phyloP scores from a whole-genome alignment of 2,113 vertebrate species.

The Microcebus griseorufus region DNA sequence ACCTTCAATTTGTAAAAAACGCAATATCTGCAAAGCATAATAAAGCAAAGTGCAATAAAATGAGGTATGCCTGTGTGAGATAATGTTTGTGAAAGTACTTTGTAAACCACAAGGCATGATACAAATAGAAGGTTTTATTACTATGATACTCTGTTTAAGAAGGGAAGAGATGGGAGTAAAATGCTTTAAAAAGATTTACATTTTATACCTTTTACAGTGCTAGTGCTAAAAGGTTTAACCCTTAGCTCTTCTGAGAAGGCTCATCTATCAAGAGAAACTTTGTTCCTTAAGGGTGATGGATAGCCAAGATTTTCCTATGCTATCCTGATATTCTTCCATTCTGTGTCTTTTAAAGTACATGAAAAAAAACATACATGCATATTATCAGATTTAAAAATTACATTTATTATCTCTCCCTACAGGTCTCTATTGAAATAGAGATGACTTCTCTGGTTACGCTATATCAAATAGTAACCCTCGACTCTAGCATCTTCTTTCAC shows the following conservation, averaged over 20 bases:
- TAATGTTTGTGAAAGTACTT: conserved; percentile 60
- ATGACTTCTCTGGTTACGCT: not conserved
- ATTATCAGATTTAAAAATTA: conserved; percentile 23
- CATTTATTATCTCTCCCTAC: not conserved
- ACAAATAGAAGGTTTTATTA: conserved; percentile 64
- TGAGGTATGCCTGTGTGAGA: not conserved
- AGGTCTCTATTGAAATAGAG: not conserved
- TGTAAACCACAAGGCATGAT: conserved; percentile 52
- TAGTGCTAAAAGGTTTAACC: conserved; percentile 64
- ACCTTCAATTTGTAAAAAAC: not conserved
- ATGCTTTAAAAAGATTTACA: conserved; percentile 66
- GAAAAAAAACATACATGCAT: not conserved
- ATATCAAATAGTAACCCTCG: not conserved
- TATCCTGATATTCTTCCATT: not conserved
- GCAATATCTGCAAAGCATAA: not conserved
- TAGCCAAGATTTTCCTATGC: not conserved
- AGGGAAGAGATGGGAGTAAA: conserved; percentile 34
- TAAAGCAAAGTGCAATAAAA: not conserved
- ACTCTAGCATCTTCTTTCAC: not conserved
- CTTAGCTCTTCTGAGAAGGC: conserved; percentile 40
- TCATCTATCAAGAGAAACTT: conserved; percentile 38
- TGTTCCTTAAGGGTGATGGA: not conserved
- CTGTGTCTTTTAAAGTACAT: not conserved
- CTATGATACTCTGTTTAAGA: conserved; percentile 59
- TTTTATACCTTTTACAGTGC: conserved; percentile 59